Evolutionary conservation across 2,888 invertebrate genomes (phyloP).

Genomic region (Phorcus lineatus): DNA sequence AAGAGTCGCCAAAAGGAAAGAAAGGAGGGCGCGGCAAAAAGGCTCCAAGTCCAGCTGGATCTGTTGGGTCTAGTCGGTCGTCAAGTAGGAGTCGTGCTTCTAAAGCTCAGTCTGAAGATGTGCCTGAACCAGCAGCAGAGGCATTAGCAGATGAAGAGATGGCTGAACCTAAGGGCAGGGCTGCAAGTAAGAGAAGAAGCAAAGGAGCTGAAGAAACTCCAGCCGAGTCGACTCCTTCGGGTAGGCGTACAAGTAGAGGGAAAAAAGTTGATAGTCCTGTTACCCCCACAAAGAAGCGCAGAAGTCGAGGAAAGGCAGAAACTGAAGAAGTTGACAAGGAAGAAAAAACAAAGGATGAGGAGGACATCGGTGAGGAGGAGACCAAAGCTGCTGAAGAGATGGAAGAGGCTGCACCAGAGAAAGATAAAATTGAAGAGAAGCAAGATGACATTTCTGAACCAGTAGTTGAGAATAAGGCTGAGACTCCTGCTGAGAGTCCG

Average conservation of each 20-base stretch:
- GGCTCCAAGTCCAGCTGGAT: not conserved
- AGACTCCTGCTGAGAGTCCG: not conserved
- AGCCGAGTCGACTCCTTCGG: not conserved
- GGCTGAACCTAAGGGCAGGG: constrained; percentile 11
- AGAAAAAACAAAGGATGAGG: constrained; percentile 17
- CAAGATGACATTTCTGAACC: not conserved
- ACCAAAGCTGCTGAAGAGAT: not conserved
- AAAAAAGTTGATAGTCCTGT: not conserved
- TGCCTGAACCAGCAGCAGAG: constrained; percentile 29
- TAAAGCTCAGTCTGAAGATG: constrained; percentile 12
- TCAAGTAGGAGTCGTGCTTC: constrained; percentile 1
- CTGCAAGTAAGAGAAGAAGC: not conserved
- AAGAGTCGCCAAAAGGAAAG: too few relatives aligned
- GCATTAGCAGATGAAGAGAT: constrained; percentile 21
- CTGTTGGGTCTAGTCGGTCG: not conserved
- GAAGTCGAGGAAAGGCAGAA: not conserved
- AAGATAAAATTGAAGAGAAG: not conserved
- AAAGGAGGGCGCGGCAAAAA: too few relatives aligned
- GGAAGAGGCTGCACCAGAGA: not conserved
- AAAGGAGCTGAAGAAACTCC: constrained; percentile 22
- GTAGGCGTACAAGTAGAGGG: not conserved
- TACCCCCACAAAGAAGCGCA: not conserved
- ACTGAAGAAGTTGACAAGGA: constrained; percentile 2
- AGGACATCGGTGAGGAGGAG: constrained; percentile 10
- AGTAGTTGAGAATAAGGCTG: not conserved